phyloP scores from a whole-genome alignment of 2,797 vertebrate species.

The Micromesistius poutassou region DNA sequence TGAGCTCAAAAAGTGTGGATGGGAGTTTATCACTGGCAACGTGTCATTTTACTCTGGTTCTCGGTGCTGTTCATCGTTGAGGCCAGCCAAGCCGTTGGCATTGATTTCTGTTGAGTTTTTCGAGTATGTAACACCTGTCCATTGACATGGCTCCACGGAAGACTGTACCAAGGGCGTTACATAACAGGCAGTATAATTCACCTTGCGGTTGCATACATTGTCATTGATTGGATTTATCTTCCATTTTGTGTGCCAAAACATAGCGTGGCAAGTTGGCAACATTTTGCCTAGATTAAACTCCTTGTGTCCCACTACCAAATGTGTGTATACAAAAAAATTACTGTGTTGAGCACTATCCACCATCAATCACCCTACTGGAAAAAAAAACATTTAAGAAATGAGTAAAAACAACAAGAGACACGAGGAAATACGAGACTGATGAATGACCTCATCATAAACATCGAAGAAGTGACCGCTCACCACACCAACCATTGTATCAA shows the following conservation, averaged over 20 bases:
- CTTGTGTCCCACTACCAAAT: not conserved
- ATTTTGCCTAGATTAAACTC: not conserved
- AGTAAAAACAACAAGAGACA: not conserved
- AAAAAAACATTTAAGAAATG: not conserved
- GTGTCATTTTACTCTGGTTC: constrained; percentile 25
- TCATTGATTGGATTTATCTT: constrained; percentile 35
- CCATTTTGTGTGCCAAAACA: not conserved
- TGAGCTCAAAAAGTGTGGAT: constrained; percentile 36
- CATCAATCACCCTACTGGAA: not conserved
- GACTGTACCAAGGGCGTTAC: constrained; percentile 56
- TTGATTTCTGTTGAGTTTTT: constrained; percentile 46
- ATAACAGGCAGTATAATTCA: constrained; percentile 40
- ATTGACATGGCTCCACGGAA: constrained; percentile 53
- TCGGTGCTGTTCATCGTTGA: constrained; percentile 53
- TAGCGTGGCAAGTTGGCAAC: not conserved
- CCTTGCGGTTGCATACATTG: constrained; percentile 15
- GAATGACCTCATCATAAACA: not conserved
- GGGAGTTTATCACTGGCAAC: constrained; percentile 42
- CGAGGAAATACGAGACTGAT: not conserved
- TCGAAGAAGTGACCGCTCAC: not conserved
- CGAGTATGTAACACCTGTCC: constrained; percentile 51
- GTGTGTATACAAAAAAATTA: not conserved
- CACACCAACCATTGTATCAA: not conserved
- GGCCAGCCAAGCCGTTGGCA: constrained; percentile 58
- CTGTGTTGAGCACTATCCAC: not conserved